Conservation (phyloP, 1,140 invertebrate genomes). For the Drosophila dunni region DNA sequence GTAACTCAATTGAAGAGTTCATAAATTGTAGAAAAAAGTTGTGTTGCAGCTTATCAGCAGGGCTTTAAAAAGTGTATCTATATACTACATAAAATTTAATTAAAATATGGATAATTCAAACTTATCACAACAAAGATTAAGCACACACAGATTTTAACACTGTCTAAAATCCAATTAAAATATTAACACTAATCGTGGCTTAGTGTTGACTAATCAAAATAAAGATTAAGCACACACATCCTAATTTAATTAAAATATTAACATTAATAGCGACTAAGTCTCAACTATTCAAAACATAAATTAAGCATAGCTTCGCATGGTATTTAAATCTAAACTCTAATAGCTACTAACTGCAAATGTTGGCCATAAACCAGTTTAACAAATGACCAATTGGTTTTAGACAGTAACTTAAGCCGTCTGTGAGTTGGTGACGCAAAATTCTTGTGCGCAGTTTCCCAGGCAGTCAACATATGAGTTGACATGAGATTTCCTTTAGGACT, state of each 20-base stretch:
- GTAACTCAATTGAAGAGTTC: constrained; percentile 41
- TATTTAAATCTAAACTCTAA: not conserved
- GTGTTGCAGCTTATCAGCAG: not conserved
- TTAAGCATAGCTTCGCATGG: not conserved
- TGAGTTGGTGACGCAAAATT: not conserved
- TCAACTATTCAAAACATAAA: not conserved
- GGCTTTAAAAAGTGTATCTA: too few species aligned
- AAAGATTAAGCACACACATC: too few species aligned
- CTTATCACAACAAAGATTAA: too few species aligned
- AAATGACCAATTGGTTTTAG: not conserved
- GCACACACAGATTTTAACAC: too few species aligned
- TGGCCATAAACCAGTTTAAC: constrained; percentile 7
- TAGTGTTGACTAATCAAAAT: too few species aligned
- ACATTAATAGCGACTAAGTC: too few species aligned
- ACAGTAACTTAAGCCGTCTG: not conserved
- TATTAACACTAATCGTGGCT: too few species aligned
- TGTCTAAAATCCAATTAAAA: too few species aligned
- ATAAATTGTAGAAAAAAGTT: constrained; percentile 1
- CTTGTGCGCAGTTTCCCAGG: not conserved
- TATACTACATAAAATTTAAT: too few species aligned
- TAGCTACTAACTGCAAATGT: not conserved
- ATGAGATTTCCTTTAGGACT: constrained; percentile 12
- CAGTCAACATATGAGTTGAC: constrained; percentile 8
- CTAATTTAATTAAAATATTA: too few species aligned
- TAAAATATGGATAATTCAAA: too few species aligned